Conservation (phyloP, 2,888 invertebrate genomes). For the Chydorus sphaericus region DNA sequence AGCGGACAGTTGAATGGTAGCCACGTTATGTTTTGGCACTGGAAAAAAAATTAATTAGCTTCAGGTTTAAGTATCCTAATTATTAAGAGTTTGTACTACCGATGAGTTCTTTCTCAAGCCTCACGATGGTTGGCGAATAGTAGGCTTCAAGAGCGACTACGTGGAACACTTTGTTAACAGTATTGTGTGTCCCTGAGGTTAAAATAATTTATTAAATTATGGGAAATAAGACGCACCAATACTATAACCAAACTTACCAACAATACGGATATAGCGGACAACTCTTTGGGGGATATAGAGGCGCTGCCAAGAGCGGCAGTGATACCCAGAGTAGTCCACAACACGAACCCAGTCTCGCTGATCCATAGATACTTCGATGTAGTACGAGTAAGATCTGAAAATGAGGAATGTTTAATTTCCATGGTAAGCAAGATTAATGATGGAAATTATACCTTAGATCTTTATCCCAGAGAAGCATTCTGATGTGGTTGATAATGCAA, state of each 20-base stretch:
- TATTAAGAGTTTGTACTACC: constrained; percentile 26
- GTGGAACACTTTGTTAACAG: constrained; percentile 88
- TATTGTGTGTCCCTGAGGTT: constrained; percentile 69
- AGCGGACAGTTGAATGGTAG: constrained; percentile 76
- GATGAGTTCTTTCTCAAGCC: constrained; percentile 50
- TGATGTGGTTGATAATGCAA: constrained; percentile 84
- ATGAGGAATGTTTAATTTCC: constrained; percentile 10
- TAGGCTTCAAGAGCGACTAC: constrained; percentile 81
- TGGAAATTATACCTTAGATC: constrained; percentile 49
- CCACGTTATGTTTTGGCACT: constrained; percentile 78
- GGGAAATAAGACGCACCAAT: too few species aligned
- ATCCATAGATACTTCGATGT: constrained; percentile 74
- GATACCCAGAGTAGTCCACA: constrained; percentile 78
- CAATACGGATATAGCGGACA: constrained; percentile 42
- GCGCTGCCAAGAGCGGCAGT: constrained; percentile 93
- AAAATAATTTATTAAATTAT: not conserved
- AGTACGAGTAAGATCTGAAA: constrained; percentile 68
- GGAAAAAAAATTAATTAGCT: constrained; percentile 23
- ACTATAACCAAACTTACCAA: constrained; percentile 29
- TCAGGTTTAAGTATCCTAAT: not conserved
- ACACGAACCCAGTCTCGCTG: constrained; percentile 88
- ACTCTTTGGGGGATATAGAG: constrained; percentile 81
- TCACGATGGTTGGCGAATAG: constrained; percentile 60
- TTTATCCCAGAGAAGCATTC: constrained; percentile 84
- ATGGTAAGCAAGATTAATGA: not conserved